These are phyloP conservation scores for Drosophila biarmipes DNA, from an alignment of 1,140 invertebrate genomes.

Conservation along the genomic window DNA sequence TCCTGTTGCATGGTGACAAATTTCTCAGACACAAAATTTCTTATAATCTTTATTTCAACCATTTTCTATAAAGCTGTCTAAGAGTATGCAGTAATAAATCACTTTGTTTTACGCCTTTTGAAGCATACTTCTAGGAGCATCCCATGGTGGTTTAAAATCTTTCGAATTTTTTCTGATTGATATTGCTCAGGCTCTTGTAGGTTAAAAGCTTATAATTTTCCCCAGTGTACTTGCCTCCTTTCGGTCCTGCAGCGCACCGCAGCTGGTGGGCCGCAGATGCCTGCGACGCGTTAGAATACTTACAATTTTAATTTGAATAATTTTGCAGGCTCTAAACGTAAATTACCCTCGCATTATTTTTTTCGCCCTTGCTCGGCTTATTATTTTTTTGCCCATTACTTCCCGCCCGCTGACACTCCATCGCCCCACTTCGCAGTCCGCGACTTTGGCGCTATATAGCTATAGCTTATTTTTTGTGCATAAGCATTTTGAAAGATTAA, in stretches of 20 bases:
- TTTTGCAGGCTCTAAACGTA: conserved; percentile 82
- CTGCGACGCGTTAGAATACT: conserved; percentile 77
- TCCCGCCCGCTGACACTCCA: conserved; percentile 45
- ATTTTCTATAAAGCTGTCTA: too few species aligned
- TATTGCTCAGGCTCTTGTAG: too few species aligned
- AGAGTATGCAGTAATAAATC: too few species aligned
- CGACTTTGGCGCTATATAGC: conserved; percentile 9
- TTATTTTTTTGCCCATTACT: conserved; percentile 58
- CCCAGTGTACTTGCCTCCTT: conserved; percentile 16
- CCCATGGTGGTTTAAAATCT: too few species aligned
- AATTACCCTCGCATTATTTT: conserved; percentile 75
- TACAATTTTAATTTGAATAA: conserved; percentile 83
- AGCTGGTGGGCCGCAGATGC: conserved; percentile 46
- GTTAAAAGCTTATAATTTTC: background rate
- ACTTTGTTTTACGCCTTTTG: too few species aligned
- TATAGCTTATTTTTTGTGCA: conserved; percentile 70
- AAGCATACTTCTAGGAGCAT: too few species aligned
- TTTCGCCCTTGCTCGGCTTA: conserved; percentile 45
- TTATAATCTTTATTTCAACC: too few species aligned
- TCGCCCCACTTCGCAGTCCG: conserved; percentile 13
- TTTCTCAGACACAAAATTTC: too few species aligned
- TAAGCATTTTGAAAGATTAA: conserved; percentile 83
- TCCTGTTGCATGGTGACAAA: too few species aligned
- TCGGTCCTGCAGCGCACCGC: conserved; percentile 44
- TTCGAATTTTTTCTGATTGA: too few species aligned